Evolutionary conservation across 2,797 vertebrate species (phyloP).

Genomic region (Melanotaenia maccullochi): DNA sequence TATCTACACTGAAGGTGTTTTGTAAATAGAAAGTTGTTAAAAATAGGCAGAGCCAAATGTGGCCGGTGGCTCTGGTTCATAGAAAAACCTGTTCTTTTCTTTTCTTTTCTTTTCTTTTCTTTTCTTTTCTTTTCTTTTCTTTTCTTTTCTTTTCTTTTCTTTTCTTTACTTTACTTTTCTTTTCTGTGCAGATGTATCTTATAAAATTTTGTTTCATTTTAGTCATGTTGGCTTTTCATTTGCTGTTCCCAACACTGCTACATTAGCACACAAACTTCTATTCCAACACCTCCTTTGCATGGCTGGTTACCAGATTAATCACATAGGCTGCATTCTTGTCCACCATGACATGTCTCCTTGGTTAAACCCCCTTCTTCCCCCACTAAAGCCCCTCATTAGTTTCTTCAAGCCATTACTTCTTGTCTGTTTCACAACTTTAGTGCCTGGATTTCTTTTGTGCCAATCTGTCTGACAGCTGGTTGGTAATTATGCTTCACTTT

Average conservation of each 20-base stretch:
- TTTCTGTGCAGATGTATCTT: background rate
- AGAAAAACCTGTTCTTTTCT: slow-evolving; percentile 1
- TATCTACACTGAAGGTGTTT: slow-evolving; percentile 6
- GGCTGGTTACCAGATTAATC: slow-evolving; percentile 47
- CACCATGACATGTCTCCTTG: slow-evolving; percentile 58
- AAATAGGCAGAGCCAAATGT: slow-evolving; percentile 35
- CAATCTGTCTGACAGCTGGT: slow-evolving; percentile 42
- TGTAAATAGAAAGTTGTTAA: slow-evolving; percentile 38
- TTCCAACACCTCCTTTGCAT: slow-evolving; percentile 14
- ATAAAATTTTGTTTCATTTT: background rate
- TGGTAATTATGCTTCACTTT: slow-evolving; percentile 43
- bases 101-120: background rate
- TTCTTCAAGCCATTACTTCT: slow-evolving; percentile 33
- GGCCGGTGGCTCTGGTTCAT: slow-evolving; percentile 19
- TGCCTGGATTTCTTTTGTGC: slow-evolving; percentile 46
- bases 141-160: background rate
- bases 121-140: background rate
- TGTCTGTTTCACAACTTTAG: slow-evolving; percentile 17
- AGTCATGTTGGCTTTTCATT: background rate
- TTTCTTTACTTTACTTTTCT: background rate
- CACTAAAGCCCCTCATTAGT: slow-evolving; percentile 49
- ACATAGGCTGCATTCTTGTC: slow-evolving; percentile 57
- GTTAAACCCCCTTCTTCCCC: slow-evolving; percentile 17
- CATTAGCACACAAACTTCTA: background rate
- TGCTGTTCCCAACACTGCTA: background rate